Conservation (phyloP, 2,113 vertebrate genomes). For the Scomber scombrus region DNA sequence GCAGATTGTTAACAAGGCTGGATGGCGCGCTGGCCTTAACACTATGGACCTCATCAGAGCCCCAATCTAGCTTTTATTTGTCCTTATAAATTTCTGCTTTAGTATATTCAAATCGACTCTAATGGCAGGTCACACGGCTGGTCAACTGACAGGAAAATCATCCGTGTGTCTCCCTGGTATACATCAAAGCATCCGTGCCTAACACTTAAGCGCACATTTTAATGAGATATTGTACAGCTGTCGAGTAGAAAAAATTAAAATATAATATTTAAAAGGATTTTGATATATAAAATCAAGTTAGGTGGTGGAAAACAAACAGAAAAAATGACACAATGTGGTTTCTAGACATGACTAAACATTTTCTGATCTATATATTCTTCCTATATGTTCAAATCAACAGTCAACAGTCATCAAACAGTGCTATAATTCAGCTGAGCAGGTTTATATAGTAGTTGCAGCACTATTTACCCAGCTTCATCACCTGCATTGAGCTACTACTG, state of each 20-base stretch:
- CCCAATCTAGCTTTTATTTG: conserved; percentile 55
- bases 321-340: too few relatives aligned
- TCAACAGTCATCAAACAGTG: too few relatives aligned
- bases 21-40: conserved; percentile 28
- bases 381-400: too few relatives aligned
- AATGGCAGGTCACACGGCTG: conserved; percentile 43
- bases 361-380: too few relatives aligned
- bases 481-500: too few relatives aligned
- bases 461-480: too few relatives aligned
- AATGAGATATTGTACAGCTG: background rate
- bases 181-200: background rate
- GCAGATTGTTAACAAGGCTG: conserved; percentile 73
- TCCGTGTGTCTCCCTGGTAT: background rate
- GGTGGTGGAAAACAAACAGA: too few relatives aligned
- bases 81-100: conserved; percentile 31
- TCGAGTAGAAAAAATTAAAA: background rate
- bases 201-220: background rate
- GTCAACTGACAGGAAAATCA: conserved; percentile 3
- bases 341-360: too few relatives aligned
- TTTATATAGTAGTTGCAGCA: too few relatives aligned
- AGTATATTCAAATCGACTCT: conserved; percentile 52
- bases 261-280: too few relatives aligned
- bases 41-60: conserved; percentile 75
- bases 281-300: too few relatives aligned
- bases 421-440: too few relatives aligned